Base-by-base conservation (phyloP, 2,888 invertebrate species). In the Chloroclysta siterata region DNA sequence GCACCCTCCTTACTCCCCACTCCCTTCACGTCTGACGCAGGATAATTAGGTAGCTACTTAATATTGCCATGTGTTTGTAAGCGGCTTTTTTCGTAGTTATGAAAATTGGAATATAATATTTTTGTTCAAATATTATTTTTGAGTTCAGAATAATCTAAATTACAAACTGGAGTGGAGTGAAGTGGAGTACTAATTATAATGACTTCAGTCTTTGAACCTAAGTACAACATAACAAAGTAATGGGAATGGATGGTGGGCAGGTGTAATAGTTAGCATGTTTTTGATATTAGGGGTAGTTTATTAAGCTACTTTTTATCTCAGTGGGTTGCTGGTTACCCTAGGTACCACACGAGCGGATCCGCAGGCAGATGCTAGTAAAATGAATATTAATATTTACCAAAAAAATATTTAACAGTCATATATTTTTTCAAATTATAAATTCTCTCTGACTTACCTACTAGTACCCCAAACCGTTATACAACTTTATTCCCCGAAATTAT, bases 41-140 rank as follows among this genome's bases (percentile, higher is more conserved):
- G 59, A 47, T 61, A 63, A 67, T 67, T 67, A 67, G 56, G 59
- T 60, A 28, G 50, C 54, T 39, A 33, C 57, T 57, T 52, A 56
- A 41, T 56, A 62, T 52, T 53, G 62, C 47, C 62, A 56, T 62
- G 39, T 62, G 62, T 51, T 52, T 36, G 51, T 50, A 14, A 62
- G 55, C 46, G 56, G 29, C 39, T 62, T 53, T 46, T 56, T 56
- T 41, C 39, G 29, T 53, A 8, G 50, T 42, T 52, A 10, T 39
- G 22, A 17, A 50, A 60, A 42, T 44, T 51, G 42, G 17, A 54
- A 60, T 53, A 53, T 39, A 54, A 60, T 53, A 53, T 39, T 47
- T 53, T 46, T 36, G 36, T 59, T 39, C 28, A 53, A 47, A 39
- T 59, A 47, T 15, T n/a, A 52, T 39, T 48, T 39, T n/a, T 8